phyloP scores from a whole-genome alignment of 1,140 invertebrate genomes.

The Trichogramma pretiosum region DNA sequence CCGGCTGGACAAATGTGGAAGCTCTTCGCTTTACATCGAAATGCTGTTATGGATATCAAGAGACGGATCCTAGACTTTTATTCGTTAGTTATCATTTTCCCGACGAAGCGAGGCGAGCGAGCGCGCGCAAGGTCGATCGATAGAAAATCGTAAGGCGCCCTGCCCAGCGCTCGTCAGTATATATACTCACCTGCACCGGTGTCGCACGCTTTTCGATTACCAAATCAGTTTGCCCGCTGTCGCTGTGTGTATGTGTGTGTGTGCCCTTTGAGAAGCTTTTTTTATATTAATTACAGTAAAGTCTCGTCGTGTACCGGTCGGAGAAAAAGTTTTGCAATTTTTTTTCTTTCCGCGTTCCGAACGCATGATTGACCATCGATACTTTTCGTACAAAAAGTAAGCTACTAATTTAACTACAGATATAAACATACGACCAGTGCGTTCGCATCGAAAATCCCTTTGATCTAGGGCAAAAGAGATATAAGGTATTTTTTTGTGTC shows the following conservation, averaged over 20 bases:
- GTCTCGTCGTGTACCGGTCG: not conserved
- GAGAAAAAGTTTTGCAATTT: not conserved
- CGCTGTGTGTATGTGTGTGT: no score
- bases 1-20: not conserved
- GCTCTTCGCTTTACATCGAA: conserved; percentile 1
- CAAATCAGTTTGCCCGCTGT: conserved; percentile 10
- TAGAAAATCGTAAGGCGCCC: not conserved
- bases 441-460: no score
- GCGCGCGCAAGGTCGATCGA: not conserved
- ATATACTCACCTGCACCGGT: no score
- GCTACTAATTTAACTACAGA: not conserved
- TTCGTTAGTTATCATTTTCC: not conserved
- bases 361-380: not conserved
- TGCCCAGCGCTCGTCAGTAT: not conserved
- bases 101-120: not conserved
- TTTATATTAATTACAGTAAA: conserved; percentile 13
- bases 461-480: no score
- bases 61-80: not conserved
- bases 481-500: not conserved
- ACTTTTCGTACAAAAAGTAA: not conserved
- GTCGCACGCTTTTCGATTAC: no score
- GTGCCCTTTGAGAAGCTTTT: not conserved
- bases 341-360: not conserved
- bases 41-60: conserved; percentile 5
- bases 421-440: no score